Conservation (phyloP, 2,888 invertebrate species). For the Euphydryas editha region DNA sequence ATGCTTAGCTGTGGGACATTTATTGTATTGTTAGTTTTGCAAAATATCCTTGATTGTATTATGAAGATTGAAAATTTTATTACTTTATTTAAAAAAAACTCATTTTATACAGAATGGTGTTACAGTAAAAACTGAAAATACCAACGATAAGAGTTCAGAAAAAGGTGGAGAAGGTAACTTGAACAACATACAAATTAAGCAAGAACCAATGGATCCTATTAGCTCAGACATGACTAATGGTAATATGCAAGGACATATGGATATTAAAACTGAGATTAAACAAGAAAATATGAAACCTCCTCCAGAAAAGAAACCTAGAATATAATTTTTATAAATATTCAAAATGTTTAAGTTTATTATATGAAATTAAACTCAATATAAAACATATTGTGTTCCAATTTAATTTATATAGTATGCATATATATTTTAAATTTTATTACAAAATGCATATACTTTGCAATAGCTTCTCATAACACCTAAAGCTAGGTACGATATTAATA, state of each 20-base stretch:
- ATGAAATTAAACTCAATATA: too few species aligned
- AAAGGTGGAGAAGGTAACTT: conserved; percentile 68
- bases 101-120: conserved; percentile 61
- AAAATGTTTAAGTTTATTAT: too few species aligned
- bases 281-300: conserved; percentile 93
- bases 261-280: conserved; percentile 87
- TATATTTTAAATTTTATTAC: too few species aligned
- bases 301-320: conserved; percentile 92
- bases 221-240: conserved; percentile 73
- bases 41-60: too few species aligned
- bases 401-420: too few species aligned
- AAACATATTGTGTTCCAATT: too few species aligned
- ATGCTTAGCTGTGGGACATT: too few species aligned
- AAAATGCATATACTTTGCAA: too few species aligned
- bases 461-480: too few species aligned
- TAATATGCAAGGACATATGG: conserved; percentile 67
- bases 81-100: neutral
- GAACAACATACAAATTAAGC: conserved; percentile 75
- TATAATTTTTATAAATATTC: too few species aligned
- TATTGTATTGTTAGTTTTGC: too few species aligned
- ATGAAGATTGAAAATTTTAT: neutral
- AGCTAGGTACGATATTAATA: too few species aligned
- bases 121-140: conserved; percentile 72
- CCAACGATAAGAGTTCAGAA: conserved; percentile 66
- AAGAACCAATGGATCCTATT: conserved; percentile 77